These are phyloP conservation scores for Drosophila lini DNA, from an alignment of 1,140 invertebrate genomes.

Conservation along the genomic window DNA sequence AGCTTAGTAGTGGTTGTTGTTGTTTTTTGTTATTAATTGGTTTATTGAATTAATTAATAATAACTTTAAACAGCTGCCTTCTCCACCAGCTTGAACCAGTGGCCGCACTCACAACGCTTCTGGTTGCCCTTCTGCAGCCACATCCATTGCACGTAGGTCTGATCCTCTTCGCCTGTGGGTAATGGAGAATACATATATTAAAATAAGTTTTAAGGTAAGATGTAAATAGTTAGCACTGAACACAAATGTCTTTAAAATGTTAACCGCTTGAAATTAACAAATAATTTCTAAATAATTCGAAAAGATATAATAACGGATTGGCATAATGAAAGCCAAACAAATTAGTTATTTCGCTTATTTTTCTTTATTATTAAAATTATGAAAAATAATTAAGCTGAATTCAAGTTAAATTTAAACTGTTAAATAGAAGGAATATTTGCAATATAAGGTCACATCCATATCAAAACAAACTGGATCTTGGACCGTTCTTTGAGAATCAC, in stretches of 20 bases:
- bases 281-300: neutral
- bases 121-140: slow-evolving; percentile 95
- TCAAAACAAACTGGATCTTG: neutral
- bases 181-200: neutral
- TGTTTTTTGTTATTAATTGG: slow-evolving; percentile 75
- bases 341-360: neutral
- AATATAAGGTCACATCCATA: neutral
- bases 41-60: slow-evolving; percentile 82
- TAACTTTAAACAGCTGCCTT: slow-evolving; percentile 87
- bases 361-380: too few species aligned
- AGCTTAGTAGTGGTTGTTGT: slow-evolving; percentile 68
- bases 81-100: slow-evolving; percentile 97
- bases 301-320: neutral
- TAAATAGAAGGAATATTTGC: neutral
- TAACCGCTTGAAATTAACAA: neutral
- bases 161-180: slow-evolving; percentile 92
- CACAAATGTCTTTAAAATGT: too few species aligned
- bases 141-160: slow-evolving; percentile 95
- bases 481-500: too few species aligned
- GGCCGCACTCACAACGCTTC: slow-evolving; percentile 96
- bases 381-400: neutral
- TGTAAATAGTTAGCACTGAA: neutral
- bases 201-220: neutral
- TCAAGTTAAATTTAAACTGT: neutral
- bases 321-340: neutral